These are phyloP conservation scores for Ptilorrhoa leucosticta DNA, from an alignment of 2,113 vertebrate species.

Conservation along the genomic window DNA sequence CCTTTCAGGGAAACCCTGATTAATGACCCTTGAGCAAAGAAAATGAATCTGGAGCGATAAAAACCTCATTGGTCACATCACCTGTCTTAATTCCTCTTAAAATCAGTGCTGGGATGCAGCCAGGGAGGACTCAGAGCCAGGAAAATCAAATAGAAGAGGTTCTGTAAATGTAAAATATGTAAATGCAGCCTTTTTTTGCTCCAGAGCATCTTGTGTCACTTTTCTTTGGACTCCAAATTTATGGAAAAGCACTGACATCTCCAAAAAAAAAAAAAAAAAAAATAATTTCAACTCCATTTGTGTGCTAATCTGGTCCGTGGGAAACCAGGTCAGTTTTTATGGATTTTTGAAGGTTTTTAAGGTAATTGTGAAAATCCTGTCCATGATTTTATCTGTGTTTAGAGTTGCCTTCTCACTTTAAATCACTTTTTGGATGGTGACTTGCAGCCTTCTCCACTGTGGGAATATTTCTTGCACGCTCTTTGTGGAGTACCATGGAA, in stretches of 20 bases:
- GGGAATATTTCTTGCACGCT: not conserved
- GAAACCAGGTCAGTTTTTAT: not conserved
- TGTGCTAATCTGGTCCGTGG: not conserved
- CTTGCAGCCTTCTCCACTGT: not conserved
- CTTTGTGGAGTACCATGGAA: not conserved
- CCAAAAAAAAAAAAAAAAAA: not conserved
- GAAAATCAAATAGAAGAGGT: not conserved
- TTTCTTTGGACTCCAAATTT: not conserved
- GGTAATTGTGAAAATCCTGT: not conserved
- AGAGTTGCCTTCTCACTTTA: not conserved
- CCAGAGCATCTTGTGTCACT: not conserved
- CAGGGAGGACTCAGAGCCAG: not conserved
- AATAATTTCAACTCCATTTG: not conserved
- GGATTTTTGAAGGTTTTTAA: not conserved
- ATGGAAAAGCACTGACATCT: not conserved
- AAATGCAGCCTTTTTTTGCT: not conserved
- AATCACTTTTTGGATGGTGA: not conserved
- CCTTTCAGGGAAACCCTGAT: not conserved
- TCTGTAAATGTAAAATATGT: not conserved
- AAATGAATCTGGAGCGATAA: not conserved
- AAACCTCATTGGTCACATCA: not conserved
- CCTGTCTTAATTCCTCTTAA: not conserved
- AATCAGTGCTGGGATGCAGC: not conserved
- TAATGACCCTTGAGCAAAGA: not conserved
- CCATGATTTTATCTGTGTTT: not conserved